Conservation (phyloP, 2,797 vertebrate genomes). For the Enteromius paludinosus region DNA sequence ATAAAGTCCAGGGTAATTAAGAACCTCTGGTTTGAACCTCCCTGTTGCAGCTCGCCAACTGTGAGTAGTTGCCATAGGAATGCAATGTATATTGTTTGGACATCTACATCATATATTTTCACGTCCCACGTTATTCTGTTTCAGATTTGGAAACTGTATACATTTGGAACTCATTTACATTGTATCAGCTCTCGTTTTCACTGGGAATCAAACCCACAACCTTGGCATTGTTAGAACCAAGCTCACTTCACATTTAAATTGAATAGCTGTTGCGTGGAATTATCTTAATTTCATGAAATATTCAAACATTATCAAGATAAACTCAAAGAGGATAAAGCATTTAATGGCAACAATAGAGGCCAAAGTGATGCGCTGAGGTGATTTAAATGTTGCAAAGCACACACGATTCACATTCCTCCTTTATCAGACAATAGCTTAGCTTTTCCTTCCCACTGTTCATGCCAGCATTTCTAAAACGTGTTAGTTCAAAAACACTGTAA, state of each 20-base stretch:
- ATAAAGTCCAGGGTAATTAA: conserved; percentile 48
- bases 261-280: background rate
- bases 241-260: background rate
- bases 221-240: background rate
- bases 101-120: background rate
- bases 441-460: conserved; percentile 49
- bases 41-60: background rate
- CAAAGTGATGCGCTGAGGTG: conserved; percentile 53
- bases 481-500: background rate
- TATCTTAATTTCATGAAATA: background rate
- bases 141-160: background rate
- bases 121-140: background rate
- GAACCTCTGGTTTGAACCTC: conserved; percentile 23
- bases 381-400: conserved; percentile 63
- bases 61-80: background rate
- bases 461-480: conserved; percentile 26
- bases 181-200: background rate
- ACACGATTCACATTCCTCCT: conserved; percentile 61
- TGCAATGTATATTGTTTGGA: conserved; percentile 5
- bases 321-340: conserved; percentile 42
- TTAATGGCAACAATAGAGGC: conserved; percentile 44
- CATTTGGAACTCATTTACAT: background rate
- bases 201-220: background rate
- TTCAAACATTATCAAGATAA: background rate
- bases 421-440: conserved; percentile 61